Conservation (phyloP, 2,113 vertebrate species). For the Rhipidura dahli region DNA sequence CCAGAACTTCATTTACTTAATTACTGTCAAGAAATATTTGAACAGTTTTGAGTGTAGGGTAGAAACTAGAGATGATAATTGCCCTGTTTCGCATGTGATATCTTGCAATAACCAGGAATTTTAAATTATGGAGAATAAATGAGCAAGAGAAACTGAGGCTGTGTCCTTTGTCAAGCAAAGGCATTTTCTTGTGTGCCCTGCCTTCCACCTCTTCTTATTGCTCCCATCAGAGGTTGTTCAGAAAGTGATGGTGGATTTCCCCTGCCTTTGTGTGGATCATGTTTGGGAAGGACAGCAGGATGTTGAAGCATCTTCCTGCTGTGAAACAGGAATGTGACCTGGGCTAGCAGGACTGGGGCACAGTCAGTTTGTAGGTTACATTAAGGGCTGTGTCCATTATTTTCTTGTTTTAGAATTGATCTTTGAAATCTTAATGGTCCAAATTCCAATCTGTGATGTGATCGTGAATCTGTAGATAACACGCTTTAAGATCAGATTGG, state of each 20-base stretch:
- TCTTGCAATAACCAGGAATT: not conserved
- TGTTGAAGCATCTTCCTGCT: not conserved
- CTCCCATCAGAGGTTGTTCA: not conserved
- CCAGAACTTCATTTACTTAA: not conserved
- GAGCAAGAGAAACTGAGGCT: not conserved
- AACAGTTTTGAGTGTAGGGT: not conserved
- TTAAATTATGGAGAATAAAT: not conserved
- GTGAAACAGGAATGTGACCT: not conserved
- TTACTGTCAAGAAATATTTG: not conserved
- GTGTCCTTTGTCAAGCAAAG: not conserved
- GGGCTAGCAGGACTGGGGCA: not conserved
- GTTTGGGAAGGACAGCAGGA: not conserved
- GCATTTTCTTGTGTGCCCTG: not conserved
- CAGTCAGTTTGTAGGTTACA: not conserved
- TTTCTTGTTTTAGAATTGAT: not conserved
- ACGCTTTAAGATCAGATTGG: not conserved
- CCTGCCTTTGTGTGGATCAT: not conserved
- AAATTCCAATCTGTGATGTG: not conserved
- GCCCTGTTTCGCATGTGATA: not conserved
- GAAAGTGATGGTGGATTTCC: not conserved
- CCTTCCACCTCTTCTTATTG: not conserved
- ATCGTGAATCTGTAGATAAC: not conserved
- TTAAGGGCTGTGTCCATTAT: not conserved
- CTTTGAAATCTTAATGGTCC: not conserved
- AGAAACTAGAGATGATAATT: not conserved